Conservation (phyloP, 2,113 vertebrate genomes). For the Crocuta crocuta region DNA sequence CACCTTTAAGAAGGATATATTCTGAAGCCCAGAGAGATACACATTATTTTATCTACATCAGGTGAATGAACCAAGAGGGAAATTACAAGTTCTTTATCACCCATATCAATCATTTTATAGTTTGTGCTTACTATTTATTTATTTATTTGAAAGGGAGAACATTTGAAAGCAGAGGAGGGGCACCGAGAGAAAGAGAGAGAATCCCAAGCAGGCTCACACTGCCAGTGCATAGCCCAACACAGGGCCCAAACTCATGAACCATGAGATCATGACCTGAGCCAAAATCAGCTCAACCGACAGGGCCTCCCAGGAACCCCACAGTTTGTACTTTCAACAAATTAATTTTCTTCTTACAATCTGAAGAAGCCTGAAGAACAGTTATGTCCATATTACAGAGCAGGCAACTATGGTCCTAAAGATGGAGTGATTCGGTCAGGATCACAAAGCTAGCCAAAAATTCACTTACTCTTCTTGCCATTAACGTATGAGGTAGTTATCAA, state of each 20-base stretch:
- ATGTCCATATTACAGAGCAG: neutral
- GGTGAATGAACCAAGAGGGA: neutral
- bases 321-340: neutral
- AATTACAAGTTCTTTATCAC: neutral
- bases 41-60: neutral
- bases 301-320: no score
- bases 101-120: neutral
- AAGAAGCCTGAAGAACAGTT: neutral
- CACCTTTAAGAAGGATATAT: neutral
- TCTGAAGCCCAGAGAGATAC: neutral
- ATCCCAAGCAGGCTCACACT: no score
- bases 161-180: no score
- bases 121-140: neutral
- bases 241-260: no score
- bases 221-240: no score
- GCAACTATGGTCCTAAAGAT: neutral
- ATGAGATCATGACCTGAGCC: no score
- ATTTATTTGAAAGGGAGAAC: no score
- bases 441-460: neutral
- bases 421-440: neutral
- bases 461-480: conserved; percentile 16
- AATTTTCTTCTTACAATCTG: neutral
- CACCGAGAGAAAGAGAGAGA: no score
- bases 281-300: no score
- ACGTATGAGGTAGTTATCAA: neutral